Evolutionary conservation across 2,113 vertebrate genomes (phyloP).

Genomic region (Psilopsiagon aymara): DNA sequence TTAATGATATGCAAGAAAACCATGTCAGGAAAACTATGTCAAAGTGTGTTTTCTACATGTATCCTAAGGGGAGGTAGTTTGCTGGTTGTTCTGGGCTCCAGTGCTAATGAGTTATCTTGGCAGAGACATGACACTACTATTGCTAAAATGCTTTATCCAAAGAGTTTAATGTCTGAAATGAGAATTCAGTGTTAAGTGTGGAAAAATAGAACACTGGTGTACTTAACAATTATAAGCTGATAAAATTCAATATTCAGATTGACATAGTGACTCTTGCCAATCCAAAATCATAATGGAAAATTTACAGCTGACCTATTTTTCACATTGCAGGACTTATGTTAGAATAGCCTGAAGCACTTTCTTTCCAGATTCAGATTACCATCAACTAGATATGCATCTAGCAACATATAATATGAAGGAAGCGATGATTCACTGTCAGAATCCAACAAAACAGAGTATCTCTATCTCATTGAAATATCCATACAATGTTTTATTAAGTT

Average conservation of each 20-base stretch:
- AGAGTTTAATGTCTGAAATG: not conserved
- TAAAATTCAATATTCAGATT: conserved; percentile 5
- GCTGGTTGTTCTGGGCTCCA: not conserved
- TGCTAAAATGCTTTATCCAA: not conserved
- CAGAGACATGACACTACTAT: fast-evolving
- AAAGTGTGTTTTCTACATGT: not conserved
- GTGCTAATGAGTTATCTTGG: not conserved
- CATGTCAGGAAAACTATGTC: not conserved
- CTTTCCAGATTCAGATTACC: conserved; percentile 2
- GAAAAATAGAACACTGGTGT: not conserved
- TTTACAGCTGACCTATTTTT: not conserved
- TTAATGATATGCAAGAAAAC: not conserved
- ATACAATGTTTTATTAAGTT: conserved; percentile 29
- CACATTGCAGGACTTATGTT: not conserved
- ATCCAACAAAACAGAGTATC: conserved; percentile 55
- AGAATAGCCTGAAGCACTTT: not conserved
- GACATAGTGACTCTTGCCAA: not conserved
- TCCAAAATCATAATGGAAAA: not conserved
- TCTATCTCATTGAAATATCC: conserved; percentile 3
- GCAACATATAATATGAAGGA: conserved; percentile 4
- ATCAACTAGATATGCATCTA: conserved; percentile 28
- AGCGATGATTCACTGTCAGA: conserved; percentile 50
- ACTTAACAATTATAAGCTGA: not conserved
- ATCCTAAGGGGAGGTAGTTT: not conserved
- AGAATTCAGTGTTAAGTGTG: not conserved